Base-by-base conservation (phyloP, 2,888 invertebrate genomes). In the Cephus sareptanus region DNA sequence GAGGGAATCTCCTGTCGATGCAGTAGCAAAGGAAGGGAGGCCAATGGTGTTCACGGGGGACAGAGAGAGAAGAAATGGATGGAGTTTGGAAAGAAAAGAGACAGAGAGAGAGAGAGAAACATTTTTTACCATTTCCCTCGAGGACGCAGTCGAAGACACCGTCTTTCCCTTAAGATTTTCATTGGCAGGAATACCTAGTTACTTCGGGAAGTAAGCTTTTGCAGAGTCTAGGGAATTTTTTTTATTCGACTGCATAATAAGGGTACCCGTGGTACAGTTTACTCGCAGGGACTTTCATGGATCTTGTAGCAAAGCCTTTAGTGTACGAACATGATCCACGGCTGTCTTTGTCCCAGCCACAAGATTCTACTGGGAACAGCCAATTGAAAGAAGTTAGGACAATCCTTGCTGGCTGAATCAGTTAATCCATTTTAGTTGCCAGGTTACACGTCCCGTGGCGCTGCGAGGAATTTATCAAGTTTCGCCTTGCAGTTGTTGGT, bases 1-100 rank as follows among this genome's bases (percentile, higher is more conserved):
- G 89, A 87, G 86, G 77, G 83, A 82, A 82, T 76, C 34, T 75
- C 34, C 77, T 74, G 74, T 34, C 31, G 68, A 6, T 71, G 31
- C 33, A 23, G 1, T 34, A 9, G 70, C 3, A 35, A 34, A 9
- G 13, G 30, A 70, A 70, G 71, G 3, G 12, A 31, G 71, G 23
- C 15, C 3, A 23, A 34, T 9, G 13, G 71, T 2, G 15, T 31
- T 34, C 31, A 31, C 15, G 13, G 12, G 9, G 71, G 12, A 71
- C 1, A 34, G 23, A 34, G 71, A 30, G 71, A 23, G 71, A 33
- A 33, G 34, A 23, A 37, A 34, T 3, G 33, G 35, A 76, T 69
- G 33, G 35, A 23, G 69, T 73, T 56, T 69, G 23, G 33, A 40
- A 71, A 71, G 23, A 79, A 34, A 35, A 73, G 35, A 74, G 76